phyloP scores from a whole-genome alignment of 1,140 invertebrate genomes.

The Lasioglossum albipes region DNA sequence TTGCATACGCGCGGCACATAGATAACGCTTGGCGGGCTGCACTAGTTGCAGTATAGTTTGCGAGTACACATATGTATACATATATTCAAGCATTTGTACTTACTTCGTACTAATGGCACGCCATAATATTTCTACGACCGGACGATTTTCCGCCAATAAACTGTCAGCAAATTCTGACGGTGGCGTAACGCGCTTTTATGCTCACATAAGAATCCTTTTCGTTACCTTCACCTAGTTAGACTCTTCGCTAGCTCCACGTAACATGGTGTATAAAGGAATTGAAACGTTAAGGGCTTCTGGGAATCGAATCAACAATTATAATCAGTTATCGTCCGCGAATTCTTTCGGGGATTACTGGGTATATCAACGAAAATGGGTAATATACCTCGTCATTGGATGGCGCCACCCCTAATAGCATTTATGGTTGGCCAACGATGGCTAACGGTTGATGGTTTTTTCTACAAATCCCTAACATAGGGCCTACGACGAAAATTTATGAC shows the following conservation, averaged over 20 bases:
- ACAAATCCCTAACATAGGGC: no score
- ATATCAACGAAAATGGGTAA: no score
- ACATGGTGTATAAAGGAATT: background rate
- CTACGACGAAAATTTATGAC: no score
- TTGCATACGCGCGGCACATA: background rate
- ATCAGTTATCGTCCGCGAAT: no score
- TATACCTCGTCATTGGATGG: background rate
- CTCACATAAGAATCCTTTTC: background rate
- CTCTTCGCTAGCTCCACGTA: background rate
- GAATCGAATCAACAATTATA: no score
- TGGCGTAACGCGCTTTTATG: background rate
- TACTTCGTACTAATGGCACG: background rate
- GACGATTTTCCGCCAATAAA: background rate
- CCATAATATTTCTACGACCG: background rate
- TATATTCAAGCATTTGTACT: no score
- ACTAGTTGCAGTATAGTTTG: no score
- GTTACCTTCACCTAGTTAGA: conserved; percentile 3
- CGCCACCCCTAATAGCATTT: background rate
- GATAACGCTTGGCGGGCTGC: background rate
- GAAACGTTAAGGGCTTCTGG: no score
- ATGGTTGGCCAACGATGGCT: no score
- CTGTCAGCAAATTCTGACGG: background rate
- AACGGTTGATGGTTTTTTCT: no score
- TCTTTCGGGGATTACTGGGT: no score
- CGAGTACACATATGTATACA: no score